These are phyloP conservation scores for Bradypodion pumilum DNA, from an alignment of 2,797 vertebrate genomes.

Conservation along the genomic window DNA sequence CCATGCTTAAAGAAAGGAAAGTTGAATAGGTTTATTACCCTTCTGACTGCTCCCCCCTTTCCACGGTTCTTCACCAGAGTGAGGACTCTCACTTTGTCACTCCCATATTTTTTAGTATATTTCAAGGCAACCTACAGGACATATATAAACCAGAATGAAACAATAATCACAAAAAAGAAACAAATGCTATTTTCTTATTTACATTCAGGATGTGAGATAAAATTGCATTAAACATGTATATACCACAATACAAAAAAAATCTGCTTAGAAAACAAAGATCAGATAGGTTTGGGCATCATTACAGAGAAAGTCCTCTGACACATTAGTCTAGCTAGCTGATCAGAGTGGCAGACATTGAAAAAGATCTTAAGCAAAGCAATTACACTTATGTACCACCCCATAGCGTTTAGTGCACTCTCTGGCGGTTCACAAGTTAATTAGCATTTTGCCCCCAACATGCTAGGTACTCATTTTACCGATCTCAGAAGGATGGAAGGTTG, in stretches of 20 bases:
- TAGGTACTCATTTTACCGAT: too few relatives aligned
- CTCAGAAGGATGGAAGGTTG: too few relatives aligned
- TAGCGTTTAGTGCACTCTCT: too few relatives aligned
- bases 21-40: constrained; percentile 79
- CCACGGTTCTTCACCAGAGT: constrained; percentile 89
- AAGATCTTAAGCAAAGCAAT: too few relatives aligned
- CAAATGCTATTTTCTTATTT: constrained; percentile 24
- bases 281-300: not conserved
- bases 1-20: too few relatives aligned
- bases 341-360: not conserved
- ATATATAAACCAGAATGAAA: constrained; percentile 62
- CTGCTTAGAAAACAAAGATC: constrained; percentile 49
- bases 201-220: not conserved
- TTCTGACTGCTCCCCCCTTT: constrained; percentile 94
- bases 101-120: constrained; percentile 87
- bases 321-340: not conserved
- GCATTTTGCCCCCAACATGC: too few relatives aligned
- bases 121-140: constrained; percentile 84
- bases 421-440: too few relatives aligned
- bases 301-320: not conserved
- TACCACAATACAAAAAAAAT: constrained; percentile 35
- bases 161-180: constrained; percentile 26
- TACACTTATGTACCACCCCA: too few relatives aligned
- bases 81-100: constrained; percentile 90
- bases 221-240: constrained; percentile 29